Percentiles rank a stretch among this genome's conserved stretches.
Evolutionary conservation across 2,797 vertebrate genomes (phyloP).

Genomic region (Scarus forsteni): DNA sequence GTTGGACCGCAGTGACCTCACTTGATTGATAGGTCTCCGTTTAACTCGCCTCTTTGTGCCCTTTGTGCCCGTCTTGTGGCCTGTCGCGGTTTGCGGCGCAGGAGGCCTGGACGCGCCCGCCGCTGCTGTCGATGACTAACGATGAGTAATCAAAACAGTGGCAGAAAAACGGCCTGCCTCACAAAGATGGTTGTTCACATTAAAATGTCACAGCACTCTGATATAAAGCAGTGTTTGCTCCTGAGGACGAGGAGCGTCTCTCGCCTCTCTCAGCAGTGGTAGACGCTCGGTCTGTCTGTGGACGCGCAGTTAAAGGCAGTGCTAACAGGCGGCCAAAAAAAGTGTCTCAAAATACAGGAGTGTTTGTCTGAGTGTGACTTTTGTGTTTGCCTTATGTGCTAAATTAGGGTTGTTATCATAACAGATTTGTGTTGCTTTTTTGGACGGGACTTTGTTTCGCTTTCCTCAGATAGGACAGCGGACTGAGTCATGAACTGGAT

Average conservation of each 20-base stretch:
- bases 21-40: conserved; percentile 70
- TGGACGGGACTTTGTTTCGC: too few species aligned
- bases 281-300: conserved; percentile 16
- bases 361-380: not conserved
- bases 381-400: conserved; percentile 18
- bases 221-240: conserved; percentile 49
- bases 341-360: not conserved
- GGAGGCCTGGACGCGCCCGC: conserved; percentile 52
- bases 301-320: conserved; percentile 22
- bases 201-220: conserved; percentile 63
- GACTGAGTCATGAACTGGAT: too few species aligned
- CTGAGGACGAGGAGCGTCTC: conserved; percentile 19
- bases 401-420: conserved; percentile 20
- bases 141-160: conserved; percentile 77
- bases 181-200: conserved; percentile 56
- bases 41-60: conserved; percentile 74
- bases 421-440: too few species aligned
- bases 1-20: conserved; percentile 65
- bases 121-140: conserved; percentile 63
- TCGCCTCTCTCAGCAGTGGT: conserved; percentile 25
- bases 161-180: conserved; percentile 47
- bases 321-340: not conserved
- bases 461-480: too few species aligned
- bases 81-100: conserved; percentile 52
- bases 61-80: conserved; percentile 33